Percentiles rank a stretch among this genome's conserved stretches.
These are phyloP conservation scores for Fragum sueziense DNA, from an alignment of 2,888 invertebrate genomes.

Conservation along the genomic window DNA sequence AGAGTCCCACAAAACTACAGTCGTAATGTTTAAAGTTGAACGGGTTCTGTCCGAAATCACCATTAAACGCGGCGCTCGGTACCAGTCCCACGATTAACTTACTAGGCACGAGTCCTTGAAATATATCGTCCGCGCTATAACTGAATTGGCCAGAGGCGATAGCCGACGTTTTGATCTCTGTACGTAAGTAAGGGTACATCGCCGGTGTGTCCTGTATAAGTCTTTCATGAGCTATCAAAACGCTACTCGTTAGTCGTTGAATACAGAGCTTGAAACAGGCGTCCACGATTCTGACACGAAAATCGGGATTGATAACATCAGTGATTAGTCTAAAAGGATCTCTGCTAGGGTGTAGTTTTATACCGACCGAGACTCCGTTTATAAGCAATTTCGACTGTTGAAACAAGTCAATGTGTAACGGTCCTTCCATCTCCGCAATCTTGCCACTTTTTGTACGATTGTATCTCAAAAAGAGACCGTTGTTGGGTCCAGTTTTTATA, in stretches of 20 bases:
- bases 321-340: conserved; percentile 45
- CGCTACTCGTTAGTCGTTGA: conserved; percentile 28
- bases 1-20: conserved; percentile 29
- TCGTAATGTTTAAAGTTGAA: conserved; percentile 51
- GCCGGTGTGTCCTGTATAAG: conserved; percentile 36
- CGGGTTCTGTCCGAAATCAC: conserved; percentile 39
- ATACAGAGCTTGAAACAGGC: conserved; percentile 50
- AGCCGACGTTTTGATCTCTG: conserved; percentile 48
- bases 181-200: conserved; percentile 42
- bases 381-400: conserved; percentile 42
- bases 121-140: conserved; percentile 33
- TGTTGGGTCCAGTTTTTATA: conserved; percentile 35
- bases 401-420: conserved; percentile 39
- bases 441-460: conserved; percentile 32
- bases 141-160: conserved; percentile 45
- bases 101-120: conserved; percentile 38
- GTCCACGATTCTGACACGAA: conserved; percentile 46
- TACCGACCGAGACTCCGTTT: conserved; percentile 39
- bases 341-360: conserved; percentile 46
- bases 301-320: background rate
- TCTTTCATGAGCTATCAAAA: conserved; percentile 42
- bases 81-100: conserved; percentile 38
- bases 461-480: conserved; percentile 30
- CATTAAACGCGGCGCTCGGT: conserved; percentile 32
- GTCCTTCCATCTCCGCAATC: conserved; percentile 45